Base-by-base conservation (phyloP, 2,888 invertebrate species). In the Anthrax anthrax region DNA sequence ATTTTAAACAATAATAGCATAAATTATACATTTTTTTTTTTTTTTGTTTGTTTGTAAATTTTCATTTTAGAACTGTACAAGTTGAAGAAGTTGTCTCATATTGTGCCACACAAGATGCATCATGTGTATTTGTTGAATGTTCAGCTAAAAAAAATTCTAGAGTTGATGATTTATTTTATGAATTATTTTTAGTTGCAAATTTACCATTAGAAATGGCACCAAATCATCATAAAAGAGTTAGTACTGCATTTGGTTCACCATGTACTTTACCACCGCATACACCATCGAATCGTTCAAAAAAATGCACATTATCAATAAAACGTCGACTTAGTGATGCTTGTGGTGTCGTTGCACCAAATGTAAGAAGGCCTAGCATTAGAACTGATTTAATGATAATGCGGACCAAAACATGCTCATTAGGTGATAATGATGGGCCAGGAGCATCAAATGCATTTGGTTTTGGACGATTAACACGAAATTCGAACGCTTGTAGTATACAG, bases 371-470 rank as follows among this genome's bases (percentile, higher is more conserved):
- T 32, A 87, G 87, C 65, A 86, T 91, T 54, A 74, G 89, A 51
- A 90, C 89, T 8, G 90, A 91, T 64, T 73, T 89, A 55, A 82
- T 88, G 78, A 83, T 87, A 57, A 84, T 89, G 80, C 79, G 86
- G 64, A 84, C 83, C 55, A 85, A 85, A 70, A 84, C 84, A 50
- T 79, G 81, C 70, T 78, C 80, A 58, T 72, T 80, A 65, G 80
- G 78, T 18, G 81, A 82, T 50, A 74, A 74, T 49, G 80, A 79
- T 48, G 76, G 75, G 42, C 69, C 75, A 17, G 73, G 73, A 52
- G 71, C 72, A 19, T 72, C 74, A 46, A 73, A 72, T 48, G 71
- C 72, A 54, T 66, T 73, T 46, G 72, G 67, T 50, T 57, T 74
- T 45, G 72, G 72, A 56, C 64, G 73, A 48, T 61, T 74, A 39